Conservation (phyloP, 1,140 invertebrate species). For the Paraescarpia echinospica region DNA sequence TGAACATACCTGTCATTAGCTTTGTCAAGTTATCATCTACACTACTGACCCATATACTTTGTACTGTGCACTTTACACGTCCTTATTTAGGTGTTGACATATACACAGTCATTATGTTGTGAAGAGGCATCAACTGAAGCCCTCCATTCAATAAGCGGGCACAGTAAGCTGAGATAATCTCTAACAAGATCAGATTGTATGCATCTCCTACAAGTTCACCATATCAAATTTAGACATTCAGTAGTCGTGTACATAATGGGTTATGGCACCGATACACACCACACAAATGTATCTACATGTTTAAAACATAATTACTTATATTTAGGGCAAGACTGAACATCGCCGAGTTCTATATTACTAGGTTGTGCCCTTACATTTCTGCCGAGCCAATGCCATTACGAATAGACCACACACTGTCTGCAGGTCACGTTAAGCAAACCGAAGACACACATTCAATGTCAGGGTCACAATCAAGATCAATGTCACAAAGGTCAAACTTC, state of each 20-base stretch:
- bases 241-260: background rate
- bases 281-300: background rate
- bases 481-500: background rate
- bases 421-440: background rate
- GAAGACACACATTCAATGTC: background rate
- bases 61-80: background rate
- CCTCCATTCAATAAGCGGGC: background rate
- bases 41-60: background rate
- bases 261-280: background rate
- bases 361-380: background rate
- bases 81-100: background rate
- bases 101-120: background rate
- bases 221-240: background rate
- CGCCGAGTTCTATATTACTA: background rate
- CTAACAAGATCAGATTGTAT: background rate
- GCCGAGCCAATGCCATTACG: background rate
- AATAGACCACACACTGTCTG: background rate
- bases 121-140: background rate
- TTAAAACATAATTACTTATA: background rate
- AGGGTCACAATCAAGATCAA: background rate
- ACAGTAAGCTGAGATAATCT: background rate
- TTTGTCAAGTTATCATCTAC: too few relatives aligned
- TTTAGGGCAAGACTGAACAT: background rate
- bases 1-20: too few relatives aligned
- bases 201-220: background rate